Percentiles rank a stretch among this genome's conserved stretches.
phyloP scores from a whole-genome alignment of 35 echinoderm and acorn worm genomes.

The Holothuria glaberrima region DNA sequence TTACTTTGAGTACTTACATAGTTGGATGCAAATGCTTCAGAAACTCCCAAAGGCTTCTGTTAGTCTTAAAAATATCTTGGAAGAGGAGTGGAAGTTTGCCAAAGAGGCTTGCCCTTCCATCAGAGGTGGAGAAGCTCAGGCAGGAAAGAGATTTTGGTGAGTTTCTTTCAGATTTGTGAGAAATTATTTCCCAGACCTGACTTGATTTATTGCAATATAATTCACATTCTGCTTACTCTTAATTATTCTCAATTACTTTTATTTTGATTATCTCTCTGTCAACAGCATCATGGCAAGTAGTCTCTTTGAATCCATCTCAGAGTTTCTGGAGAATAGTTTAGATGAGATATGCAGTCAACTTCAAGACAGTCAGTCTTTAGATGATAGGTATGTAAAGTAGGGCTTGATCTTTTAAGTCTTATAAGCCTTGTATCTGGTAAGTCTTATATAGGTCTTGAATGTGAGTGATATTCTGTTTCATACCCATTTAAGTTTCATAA shows the following conservation, averaged over 20 bases:
- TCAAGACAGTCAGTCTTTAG: conserved; percentile 83
- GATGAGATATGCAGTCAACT: conserved; percentile 73
- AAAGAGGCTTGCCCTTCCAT: conserved; percentile 94
- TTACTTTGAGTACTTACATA: conserved; percentile 96
- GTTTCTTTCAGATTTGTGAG: neutral
- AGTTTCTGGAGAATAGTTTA: conserved; percentile 72
- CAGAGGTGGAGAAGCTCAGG: conserved; percentile 92
- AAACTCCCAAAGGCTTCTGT: conserved; percentile 81
- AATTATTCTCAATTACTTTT: neutral
- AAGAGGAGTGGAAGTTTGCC: conserved; percentile 92
- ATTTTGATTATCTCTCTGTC: neutral
- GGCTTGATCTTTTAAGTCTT: no score
- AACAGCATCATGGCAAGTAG: conserved; percentile 94
- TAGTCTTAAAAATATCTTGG: conserved; percentile 94
- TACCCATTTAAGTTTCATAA: no score
- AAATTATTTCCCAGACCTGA: no score
- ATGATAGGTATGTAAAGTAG: conserved; percentile 43
- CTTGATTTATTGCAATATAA: no score
- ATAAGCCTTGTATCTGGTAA: no score
- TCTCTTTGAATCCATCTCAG: conserved; percentile 82
- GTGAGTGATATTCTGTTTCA: no score
- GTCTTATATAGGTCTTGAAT: no score
- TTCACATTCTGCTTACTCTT: no score
- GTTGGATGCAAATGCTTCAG: conserved; percentile 96
- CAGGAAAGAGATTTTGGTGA: conserved; percentile 96